Evolutionary conservation across 1,140 invertebrate genomes (phyloP), one percentile per base, ranked within the genome.

Genomic region (Drosophila elegans): DNA sequence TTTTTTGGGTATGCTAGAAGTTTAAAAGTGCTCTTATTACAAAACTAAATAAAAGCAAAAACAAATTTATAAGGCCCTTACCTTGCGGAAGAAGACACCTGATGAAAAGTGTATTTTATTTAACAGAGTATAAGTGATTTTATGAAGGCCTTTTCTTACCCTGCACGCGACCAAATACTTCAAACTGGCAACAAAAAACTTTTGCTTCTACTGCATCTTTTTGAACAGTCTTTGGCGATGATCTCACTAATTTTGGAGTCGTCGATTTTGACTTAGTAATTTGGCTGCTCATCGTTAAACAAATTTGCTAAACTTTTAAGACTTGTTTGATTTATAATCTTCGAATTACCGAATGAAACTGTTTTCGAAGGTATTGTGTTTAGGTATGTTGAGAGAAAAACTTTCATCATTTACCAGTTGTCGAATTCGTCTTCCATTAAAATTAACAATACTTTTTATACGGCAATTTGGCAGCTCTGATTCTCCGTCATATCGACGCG

Each of bases 71-170:
- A 21, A 13, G 21, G 1, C 36, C 4, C 60, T 55, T 45, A 82
- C 80, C 76, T 75, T 84, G 3, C 80, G 80, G 27, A 83, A 83
- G 27, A 52, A 84, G 0, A 83, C 80, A 9, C 78, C 78, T 80
- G 13, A 4, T 4, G 6, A 21, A 16, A 9, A 7, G 9, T 34
- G 16, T 21, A 34, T 29, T 44, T 32, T 6, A 12, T 13, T 52
- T 3, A 49, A 1, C 42, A 1, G 4, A 34, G n/a, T 21, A 44
- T 4, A 11, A 10, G 3, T 21, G 36, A 1, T 6, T 3, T 27
- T 6, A 7, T 6, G 10, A 0, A 5, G 2, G 11, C 36, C 3
- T 21, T 12, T 4, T 52, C 74, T 72, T 44, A 78, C 82, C 82
- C 44, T 85, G 82, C 4, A 85, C 82, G 27, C 38, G 59, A 0